phyloP scores from a whole-genome alignment of 2,113 vertebrate species.

The Callorhinus ursinus region DNA sequence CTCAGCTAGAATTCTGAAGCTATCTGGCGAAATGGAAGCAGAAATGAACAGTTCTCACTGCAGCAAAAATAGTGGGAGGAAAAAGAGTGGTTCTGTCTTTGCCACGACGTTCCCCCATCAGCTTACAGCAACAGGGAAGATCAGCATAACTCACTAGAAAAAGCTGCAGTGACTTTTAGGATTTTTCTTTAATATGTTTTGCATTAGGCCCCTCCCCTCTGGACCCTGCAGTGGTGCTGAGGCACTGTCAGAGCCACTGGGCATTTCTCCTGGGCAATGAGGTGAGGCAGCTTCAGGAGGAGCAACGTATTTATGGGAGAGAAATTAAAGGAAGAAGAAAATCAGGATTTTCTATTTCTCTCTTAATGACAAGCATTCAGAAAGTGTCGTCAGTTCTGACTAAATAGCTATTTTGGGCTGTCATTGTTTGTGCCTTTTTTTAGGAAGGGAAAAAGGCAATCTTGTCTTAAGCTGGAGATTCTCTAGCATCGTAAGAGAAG shows the following conservation, averaged over 20 bases:
- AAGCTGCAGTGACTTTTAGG: conserved; percentile 86
- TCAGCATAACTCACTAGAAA: conserved; percentile 83
- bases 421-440: conserved; percentile 87
- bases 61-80: conserved; percentile 86
- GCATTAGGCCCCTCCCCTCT: conserved; percentile 72
- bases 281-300: conserved; percentile 78
- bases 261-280: conserved; percentile 81
- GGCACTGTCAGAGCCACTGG: conserved; percentile 70
- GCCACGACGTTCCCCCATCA: conserved; percentile 76
- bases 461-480: conserved; percentile 82
- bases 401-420: conserved; percentile 87
- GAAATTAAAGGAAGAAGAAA: conserved; percentile 71
- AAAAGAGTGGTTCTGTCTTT: conserved; percentile 83
- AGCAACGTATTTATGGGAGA: conserved; percentile 73
- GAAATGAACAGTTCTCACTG: conserved; percentile 79
- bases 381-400: conserved; percentile 87
- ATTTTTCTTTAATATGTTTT: conserved; percentile 83
- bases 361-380: conserved; percentile 83
- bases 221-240: conserved; percentile 74
- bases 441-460: conserved; percentile 82
- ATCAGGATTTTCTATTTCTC: conserved; percentile 79
- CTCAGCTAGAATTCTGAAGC: conserved; percentile 80
- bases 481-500: conserved; percentile 78
- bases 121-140: conserved; percentile 82
- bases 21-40: conserved; percentile 80